Conservation (phyloP, 2,113 vertebrate genomes). For the Dicerorhinus sumatrensis region DNA sequence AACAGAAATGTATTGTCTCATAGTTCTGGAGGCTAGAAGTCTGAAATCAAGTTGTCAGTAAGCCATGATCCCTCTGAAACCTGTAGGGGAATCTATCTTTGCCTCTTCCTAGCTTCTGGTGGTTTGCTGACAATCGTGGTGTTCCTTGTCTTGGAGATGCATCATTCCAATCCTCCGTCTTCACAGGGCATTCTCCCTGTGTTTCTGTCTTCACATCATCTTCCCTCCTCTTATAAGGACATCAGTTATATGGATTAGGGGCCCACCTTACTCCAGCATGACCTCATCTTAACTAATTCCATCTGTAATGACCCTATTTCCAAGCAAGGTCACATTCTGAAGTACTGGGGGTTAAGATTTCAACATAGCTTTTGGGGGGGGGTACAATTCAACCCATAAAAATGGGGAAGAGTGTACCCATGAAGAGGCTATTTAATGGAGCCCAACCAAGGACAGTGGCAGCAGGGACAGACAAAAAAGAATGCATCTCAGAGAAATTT, state of each 20-base stretch:
- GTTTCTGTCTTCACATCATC: neutral
- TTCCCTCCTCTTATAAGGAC: neutral
- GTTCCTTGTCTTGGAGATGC: neutral
- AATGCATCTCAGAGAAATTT: neutral
- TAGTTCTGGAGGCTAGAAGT: neutral
- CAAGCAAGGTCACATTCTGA: neutral
- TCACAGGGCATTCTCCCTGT: neutral
- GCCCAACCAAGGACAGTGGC: neutral
- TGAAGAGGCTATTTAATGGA: neutral
- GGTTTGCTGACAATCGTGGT: neutral
- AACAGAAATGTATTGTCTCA: neutral
- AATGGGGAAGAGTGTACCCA: neutral
- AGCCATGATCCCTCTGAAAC: neutral
- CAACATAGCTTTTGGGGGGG: neutral
- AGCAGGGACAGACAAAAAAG: neutral
- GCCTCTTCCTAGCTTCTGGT: neutral
- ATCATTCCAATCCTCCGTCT: neutral
- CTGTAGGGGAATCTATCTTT: neutral
- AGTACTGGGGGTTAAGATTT: neutral
- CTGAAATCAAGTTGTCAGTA: neutral
- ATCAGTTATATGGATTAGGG: neutral
- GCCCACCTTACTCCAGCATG: neutral
- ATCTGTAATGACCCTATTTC: neutral
- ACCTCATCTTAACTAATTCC: neutral
- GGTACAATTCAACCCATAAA: neutral